These are phyloP conservation scores for Schrankia costaestrigalis DNA, from an alignment of 2,888 invertebrate genomes.

Conservation along the genomic window DNA sequence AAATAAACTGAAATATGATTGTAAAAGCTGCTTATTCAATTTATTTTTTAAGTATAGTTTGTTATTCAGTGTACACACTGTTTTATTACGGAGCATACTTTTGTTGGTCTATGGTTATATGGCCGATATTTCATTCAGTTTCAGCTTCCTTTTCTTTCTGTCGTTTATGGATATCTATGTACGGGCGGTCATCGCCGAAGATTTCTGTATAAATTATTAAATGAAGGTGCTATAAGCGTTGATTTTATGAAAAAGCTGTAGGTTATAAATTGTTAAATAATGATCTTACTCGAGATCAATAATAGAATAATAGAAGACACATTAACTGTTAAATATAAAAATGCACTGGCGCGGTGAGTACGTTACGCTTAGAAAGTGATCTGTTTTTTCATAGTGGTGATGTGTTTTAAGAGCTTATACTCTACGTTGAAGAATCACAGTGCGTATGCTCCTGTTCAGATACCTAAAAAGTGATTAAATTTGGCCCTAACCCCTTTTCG, in stretches of 20 bases:
- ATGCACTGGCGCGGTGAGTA: slow-evolving; percentile 97
- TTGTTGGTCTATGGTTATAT: slow-evolving; percentile 54
- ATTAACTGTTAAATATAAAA: slow-evolving; percentile 95
- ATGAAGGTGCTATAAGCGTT: slow-evolving; percentile 80
- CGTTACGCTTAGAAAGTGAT: slow-evolving; percentile 78
- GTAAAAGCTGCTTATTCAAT: too few relatives aligned
- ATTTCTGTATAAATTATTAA: slow-evolving; percentile 75
- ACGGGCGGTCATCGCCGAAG: slow-evolving; percentile 73
- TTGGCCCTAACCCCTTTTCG: slow-evolving; percentile 65
- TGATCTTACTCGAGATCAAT: slow-evolving; percentile 99
- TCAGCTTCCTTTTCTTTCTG: slow-evolving; percentile 69
- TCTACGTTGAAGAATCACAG: slow-evolving; percentile 27
- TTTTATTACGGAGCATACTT: slow-evolving; percentile 4
- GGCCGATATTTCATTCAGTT: slow-evolving; percentile 68
- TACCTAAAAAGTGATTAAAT: slow-evolving; percentile 42
- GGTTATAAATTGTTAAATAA: slow-evolving; percentile 82
- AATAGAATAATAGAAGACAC: slow-evolving; percentile 99
- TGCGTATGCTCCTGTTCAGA: slow-evolving; percentile 26
- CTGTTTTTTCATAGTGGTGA: slow-evolving; percentile 62
- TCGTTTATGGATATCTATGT: slow-evolving; percentile 67
- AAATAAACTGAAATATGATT: too few relatives aligned
- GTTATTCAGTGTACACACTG: slow-evolving; percentile 23
- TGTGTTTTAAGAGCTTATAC: slow-evolving; percentile 46
- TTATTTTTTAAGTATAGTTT: too few relatives aligned
- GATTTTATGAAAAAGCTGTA: slow-evolving; percentile 78